Conservation (phyloP, 2,113 vertebrate genomes). For the Periophthalmodon schlosseri region DNA sequence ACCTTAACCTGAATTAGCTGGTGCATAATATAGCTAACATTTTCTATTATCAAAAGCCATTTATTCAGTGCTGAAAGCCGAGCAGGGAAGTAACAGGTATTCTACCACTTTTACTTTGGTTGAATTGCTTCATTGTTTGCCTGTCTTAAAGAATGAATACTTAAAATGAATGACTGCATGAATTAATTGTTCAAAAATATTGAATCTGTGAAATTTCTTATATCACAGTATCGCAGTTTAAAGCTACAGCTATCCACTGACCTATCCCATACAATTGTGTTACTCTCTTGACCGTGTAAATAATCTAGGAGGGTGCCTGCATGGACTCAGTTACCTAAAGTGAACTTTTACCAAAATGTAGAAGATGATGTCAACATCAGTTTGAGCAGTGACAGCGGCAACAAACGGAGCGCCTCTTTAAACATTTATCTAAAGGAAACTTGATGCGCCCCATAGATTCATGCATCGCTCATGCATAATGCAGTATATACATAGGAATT, state of each 20-base stretch:
- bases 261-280: neutral
- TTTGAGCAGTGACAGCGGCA: slow-evolving; percentile 20
- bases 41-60: no score
- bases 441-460: slow-evolving; percentile 4
- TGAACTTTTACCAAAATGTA: slow-evolving; percentile 28
- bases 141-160: no score
- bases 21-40: no score
- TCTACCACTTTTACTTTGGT: no score
- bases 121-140: no score
- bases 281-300: slow-evolving; percentile 3
- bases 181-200: no score
- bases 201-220: neutral
- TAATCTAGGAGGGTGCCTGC: neutral
- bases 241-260: neutral
- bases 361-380: slow-evolving; percentile 14
- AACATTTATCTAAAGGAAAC: slow-evolving; percentile 25
- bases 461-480: neutral
- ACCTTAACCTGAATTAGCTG: no score
- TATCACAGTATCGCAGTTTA: neutral
- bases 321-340: slow-evolving; percentile 23
- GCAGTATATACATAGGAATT: neutral
- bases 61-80: no score
- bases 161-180: no score
- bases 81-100: no score
- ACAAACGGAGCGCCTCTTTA: slow-evolving; percentile 33